phyloP scores from a whole-genome alignment of 2,113 vertebrate genomes.

The Oreochromis aureus region DNA sequence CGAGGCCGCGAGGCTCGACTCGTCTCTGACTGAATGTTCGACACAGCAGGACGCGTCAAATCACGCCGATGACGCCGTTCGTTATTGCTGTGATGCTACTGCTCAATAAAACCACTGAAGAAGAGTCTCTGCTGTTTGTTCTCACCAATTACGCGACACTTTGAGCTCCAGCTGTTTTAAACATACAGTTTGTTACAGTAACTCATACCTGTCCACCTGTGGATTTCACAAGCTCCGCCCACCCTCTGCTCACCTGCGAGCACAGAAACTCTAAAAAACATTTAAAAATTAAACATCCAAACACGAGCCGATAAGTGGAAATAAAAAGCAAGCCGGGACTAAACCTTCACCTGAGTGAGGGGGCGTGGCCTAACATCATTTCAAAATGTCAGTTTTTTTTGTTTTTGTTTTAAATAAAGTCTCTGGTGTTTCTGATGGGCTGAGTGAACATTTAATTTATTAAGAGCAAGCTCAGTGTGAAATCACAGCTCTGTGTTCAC shows the following conservation, averaged over 20 bases:
- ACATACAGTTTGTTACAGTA: background rate
- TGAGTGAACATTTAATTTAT: background rate
- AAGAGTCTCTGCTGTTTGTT: background rate
- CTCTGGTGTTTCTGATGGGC: background rate
- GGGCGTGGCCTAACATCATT: background rate
- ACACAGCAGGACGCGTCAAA: background rate
- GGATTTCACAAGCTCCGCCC: background rate
- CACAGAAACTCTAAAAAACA: background rate
- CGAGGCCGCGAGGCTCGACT: accelerated
- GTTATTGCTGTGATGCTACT: background rate
- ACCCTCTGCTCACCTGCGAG: accelerated
- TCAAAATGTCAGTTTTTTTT: background rate
- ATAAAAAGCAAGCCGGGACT: background rate
- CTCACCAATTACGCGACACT: background rate
- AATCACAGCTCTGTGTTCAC: background rate
- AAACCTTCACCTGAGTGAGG: background rate
- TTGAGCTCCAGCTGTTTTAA: accelerated
- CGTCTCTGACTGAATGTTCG: background rate
- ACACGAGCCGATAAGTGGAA: background rate
- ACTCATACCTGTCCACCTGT: background rate
- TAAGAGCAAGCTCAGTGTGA: accelerated
- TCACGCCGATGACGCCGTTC: accelerated
- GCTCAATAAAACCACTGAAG: background rate
- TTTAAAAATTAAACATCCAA: background rate
- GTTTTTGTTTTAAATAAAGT: background rate